These are phyloP conservation scores for Nomada fucata DNA, from an alignment of 2,888 invertebrate species.

Conservation along the genomic window DNA sequence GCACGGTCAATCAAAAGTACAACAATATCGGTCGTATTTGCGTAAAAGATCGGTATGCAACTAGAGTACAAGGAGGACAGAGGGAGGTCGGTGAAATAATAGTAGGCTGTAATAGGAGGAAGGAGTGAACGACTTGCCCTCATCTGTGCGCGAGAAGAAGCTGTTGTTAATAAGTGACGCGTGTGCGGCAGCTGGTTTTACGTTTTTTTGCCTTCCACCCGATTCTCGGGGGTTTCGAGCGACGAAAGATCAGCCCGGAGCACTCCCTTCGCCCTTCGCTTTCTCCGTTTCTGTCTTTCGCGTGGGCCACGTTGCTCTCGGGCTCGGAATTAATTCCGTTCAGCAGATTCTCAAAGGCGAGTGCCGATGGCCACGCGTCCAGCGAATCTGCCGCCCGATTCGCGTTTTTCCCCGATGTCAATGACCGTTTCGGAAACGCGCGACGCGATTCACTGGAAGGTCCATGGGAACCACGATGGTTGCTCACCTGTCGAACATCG, in stretches of 20 bases:
- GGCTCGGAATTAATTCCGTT: slow-evolving; percentile 32
- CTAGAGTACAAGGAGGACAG: slow-evolving; percentile 15
- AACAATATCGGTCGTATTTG: slow-evolving; percentile 12
- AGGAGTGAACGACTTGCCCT: slow-evolving; percentile 71
- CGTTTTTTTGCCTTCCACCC: slow-evolving; percentile 73
- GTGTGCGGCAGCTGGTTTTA: slow-evolving; percentile 82
- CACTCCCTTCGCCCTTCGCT: slow-evolving; percentile 44
- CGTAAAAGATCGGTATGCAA: slow-evolving; percentile 26
- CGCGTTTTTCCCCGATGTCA: not conserved
- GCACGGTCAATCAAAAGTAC: too few relatives aligned
- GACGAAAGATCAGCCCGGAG: slow-evolving; percentile 73
- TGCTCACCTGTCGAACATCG: not conserved
- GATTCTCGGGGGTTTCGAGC: slow-evolving; percentile 71
- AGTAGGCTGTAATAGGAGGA: slow-evolving; percentile 65
- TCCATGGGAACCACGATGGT: not conserved
- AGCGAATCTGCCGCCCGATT: not conserved
- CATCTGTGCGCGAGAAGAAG: slow-evolving; percentile 75
- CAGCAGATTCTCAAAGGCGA: slow-evolving; percentile 10
- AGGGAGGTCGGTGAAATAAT: slow-evolving; percentile 60
- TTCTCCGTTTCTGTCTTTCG: slow-evolving; percentile 40
- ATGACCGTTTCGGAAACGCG: not conserved
- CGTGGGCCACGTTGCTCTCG: slow-evolving; percentile 16
- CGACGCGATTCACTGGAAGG: not conserved
- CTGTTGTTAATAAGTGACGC: slow-evolving; percentile 81
- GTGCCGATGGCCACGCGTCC: slow-evolving; percentile 13